phyloP scores from a whole-genome alignment of 35 echinoderm and acorn worm genomes.

The Patiria miniata region DNA sequence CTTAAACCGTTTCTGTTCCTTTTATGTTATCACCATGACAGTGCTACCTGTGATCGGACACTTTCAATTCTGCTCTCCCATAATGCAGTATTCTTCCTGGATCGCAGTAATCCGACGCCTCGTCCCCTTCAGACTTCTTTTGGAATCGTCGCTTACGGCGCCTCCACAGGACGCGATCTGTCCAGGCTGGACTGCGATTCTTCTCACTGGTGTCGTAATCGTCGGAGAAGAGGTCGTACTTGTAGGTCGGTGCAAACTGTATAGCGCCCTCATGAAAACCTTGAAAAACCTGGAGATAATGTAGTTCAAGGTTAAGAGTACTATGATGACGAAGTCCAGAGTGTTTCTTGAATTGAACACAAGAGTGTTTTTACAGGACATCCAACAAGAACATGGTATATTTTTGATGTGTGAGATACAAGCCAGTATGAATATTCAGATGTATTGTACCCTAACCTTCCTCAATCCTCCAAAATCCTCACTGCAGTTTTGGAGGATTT shows the following conservation, averaged over 20 bases:
- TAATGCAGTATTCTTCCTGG: conserved; percentile 86
- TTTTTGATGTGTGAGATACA: no score
- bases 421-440: no score
- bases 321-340: no score
- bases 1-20: no score
- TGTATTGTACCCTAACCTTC: no score
- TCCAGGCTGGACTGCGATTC: conserved; percentile 93
- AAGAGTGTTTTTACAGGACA: no score
- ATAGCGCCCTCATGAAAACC: conserved; percentile 91
- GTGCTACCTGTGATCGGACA: conserved; percentile 95
- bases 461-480: no score
- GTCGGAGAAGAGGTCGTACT: conserved; percentile 95
- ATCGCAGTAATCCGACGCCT: conserved; percentile 64
- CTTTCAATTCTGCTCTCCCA: conserved; percentile 91
- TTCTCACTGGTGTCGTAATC: conserved; percentile 99
- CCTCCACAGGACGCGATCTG: conserved; percentile 86
- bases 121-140: conserved; percentile 38
- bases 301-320: no score
- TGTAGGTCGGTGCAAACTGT: conserved; percentile 94
- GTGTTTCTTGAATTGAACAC: no score
- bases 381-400: no score
- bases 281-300: conserved; percentile 68
- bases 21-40: not conserved
- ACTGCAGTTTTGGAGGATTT: no score
- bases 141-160: conserved; percentile 63